A percentile compares a stretch with the other conserved stretches of the same genome.
Evolutionary conservation across 2,797 vertebrate genomes (phyloP).

Genomic region (Enteromius afrohamiltoni): DNA sequence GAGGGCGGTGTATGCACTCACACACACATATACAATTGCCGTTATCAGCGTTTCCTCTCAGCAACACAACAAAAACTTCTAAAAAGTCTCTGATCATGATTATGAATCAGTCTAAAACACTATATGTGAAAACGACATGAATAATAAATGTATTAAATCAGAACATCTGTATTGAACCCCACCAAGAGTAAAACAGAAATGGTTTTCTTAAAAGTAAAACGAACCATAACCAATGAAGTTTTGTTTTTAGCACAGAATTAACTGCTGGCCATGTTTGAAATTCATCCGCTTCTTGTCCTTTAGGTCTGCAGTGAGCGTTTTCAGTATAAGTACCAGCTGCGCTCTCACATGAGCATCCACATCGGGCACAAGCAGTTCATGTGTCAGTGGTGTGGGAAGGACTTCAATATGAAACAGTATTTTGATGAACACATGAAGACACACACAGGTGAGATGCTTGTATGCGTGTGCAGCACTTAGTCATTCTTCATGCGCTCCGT

Average conservation of each 20-base stretch:
- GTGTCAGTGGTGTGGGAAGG: constrained; percentile 84
- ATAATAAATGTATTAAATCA: background rate
- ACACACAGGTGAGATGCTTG: constrained; percentile 44
- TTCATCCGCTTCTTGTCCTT: background rate
- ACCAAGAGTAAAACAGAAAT: background rate
- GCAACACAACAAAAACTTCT: background rate
- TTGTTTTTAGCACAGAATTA: background rate
- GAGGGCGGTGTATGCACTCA: no score
- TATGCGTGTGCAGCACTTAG: background rate
- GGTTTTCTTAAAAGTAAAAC: no score
- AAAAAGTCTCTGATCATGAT: background rate
- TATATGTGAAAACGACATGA: background rate
- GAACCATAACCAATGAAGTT: background rate
- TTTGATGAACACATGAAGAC: constrained; percentile 80
- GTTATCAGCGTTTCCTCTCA: background rate
- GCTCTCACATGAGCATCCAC: constrained; percentile 83
- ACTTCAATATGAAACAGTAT: constrained; percentile 86
- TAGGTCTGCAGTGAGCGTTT: constrained; percentile 85
- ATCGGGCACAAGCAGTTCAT: constrained; percentile 85
- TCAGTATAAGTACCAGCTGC: constrained; percentile 82
- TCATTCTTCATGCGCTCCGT: background rate
- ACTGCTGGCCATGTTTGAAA: background rate
- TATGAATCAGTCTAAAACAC: background rate
- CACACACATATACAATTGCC: no score
- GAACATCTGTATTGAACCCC: background rate